Evolutionary conservation across 2,888 invertebrate genomes (phyloP).

Genomic region (Sepiola atlantica): DNA sequence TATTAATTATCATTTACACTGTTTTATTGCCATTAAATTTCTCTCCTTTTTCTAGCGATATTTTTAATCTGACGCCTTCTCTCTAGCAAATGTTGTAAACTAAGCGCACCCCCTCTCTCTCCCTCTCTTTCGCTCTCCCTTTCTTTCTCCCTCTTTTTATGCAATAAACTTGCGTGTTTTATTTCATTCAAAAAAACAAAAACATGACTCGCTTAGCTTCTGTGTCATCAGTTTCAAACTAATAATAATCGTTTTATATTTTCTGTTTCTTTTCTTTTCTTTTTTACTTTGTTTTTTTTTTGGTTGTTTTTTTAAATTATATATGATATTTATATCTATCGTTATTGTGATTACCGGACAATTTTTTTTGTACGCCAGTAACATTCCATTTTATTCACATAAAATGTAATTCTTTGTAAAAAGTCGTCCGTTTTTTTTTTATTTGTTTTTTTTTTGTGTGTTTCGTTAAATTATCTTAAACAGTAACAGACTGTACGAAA

Average conservation of each 20-base stretch:
- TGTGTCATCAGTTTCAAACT: background rate
- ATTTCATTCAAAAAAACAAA: background rate
- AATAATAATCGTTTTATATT: background rate
- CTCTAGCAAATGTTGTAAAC: background rate
- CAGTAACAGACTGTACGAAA: background rate
- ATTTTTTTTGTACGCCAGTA: background rate
- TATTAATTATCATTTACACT: background rate
- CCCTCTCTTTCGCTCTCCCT: no score
- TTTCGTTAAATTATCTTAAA: background rate
- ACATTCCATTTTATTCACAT: background rate
- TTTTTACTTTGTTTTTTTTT: background rate
- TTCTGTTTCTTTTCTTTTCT: background rate
- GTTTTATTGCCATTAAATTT: background rate
- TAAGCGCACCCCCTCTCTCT: background rate
- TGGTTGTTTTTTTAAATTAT: background rate
- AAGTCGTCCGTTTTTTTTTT: no score
- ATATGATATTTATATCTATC: no score
- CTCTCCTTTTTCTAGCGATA: background rate
- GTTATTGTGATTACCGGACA: no score
- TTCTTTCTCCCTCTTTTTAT: background rate
- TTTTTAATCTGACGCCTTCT: background rate
- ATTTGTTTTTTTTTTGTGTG: background rate
- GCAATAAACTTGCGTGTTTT: slow-evolving; percentile 4
- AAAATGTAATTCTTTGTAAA: background rate
- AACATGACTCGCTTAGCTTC: background rate